These are phyloP conservation scores for Argyresthia albistria DNA, from an alignment of 2,888 invertebrate genomes.

Conservation along the genomic window DNA sequence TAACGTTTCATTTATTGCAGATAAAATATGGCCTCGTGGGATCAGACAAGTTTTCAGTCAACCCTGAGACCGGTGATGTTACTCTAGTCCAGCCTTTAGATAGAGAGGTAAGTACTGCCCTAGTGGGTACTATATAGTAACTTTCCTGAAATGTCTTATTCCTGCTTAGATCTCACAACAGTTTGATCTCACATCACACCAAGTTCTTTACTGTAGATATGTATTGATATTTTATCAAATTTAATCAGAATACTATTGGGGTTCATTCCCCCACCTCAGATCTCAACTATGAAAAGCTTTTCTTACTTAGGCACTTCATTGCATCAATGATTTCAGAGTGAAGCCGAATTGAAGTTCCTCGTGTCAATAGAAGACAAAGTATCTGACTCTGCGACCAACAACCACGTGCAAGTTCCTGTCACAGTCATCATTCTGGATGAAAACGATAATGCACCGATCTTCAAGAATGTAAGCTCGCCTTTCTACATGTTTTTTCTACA, in stretches of 20 bases:
- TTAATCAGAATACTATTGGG: too few species aligned
- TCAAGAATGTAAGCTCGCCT: slow-evolving; percentile 83
- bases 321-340: slow-evolving; percentile 65
- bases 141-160: too few species aligned
- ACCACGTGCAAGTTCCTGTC: slow-evolving; percentile 82
- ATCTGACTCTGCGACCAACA: slow-evolving; percentile 72
- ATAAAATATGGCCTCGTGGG: slow-evolving; percentile 80
- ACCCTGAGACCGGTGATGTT: slow-evolving; percentile 84
- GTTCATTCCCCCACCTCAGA: too few species aligned
- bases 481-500: too few species aligned
- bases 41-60: slow-evolving; percentile 85
- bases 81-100: slow-evolving; percentile 85
- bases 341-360: slow-evolving; percentile 83
- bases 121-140: slow-evolving; percentile 10
- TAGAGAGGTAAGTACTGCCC: slow-evolving; percentile 76
- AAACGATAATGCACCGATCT: slow-evolving; percentile 89
- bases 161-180: too few species aligned
- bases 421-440: slow-evolving; percentile 89
- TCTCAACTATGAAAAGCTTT: too few species aligned
- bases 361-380: slow-evolving; percentile 86
- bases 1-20: slow-evolving; percentile 28
- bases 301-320: too few species aligned
- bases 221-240: too few species aligned
- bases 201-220: too few species aligned
- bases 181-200: too few species aligned